A percentile compares a stretch with the other conserved stretches of the same genome.
Evolutionary conservation across 2,888 invertebrate species (phyloP).

Genomic region (Dryadula phaetusa): DNA sequence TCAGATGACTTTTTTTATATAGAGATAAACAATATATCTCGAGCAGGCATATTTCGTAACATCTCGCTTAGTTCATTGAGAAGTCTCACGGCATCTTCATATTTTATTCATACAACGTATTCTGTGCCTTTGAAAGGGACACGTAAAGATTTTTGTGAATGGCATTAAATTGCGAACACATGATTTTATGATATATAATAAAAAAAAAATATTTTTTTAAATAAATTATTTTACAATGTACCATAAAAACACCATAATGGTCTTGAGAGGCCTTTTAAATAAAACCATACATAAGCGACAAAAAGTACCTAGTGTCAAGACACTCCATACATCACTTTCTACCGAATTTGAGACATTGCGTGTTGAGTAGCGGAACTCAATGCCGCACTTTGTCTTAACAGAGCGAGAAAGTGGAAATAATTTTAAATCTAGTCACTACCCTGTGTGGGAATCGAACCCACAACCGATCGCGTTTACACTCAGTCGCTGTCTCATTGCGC

Average conservation of each 20-base stretch:
- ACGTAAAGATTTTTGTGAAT: constrained; percentile 25
- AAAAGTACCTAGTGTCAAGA: too few species aligned
- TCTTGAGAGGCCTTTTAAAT: constrained; percentile 4
- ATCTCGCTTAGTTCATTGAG: constrained; percentile 5
- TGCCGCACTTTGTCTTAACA: too few species aligned
- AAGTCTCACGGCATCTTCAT: constrained; percentile 21
- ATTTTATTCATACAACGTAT: constrained; percentile 27
- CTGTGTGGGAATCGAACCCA: too few species aligned
- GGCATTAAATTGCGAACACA: constrained; percentile 15
- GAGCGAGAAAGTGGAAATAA: too few species aligned
- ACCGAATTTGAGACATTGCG: too few species aligned
- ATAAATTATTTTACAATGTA: constrained; percentile 18
- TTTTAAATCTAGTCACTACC: too few species aligned
- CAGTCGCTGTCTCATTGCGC: too few species aligned
- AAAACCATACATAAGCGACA: too few species aligned
- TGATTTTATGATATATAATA: constrained; percentile 27
- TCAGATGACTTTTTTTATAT: not conserved
- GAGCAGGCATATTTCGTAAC: not conserved
- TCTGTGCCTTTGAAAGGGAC: constrained; percentile 21
- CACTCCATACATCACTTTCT: too few species aligned
- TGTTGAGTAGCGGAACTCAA: too few species aligned
- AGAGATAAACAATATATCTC: not conserved
- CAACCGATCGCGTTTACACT: too few species aligned
- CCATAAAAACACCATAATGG: not conserved
- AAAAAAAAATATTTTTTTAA: constrained; percentile 4